A percentile compares a stretch with the other conserved stretches of the same genome.
These are phyloP conservation scores for Bombycilla garrulus DNA, from an alignment of 2,113 vertebrate genomes.

Conservation along the genomic window DNA sequence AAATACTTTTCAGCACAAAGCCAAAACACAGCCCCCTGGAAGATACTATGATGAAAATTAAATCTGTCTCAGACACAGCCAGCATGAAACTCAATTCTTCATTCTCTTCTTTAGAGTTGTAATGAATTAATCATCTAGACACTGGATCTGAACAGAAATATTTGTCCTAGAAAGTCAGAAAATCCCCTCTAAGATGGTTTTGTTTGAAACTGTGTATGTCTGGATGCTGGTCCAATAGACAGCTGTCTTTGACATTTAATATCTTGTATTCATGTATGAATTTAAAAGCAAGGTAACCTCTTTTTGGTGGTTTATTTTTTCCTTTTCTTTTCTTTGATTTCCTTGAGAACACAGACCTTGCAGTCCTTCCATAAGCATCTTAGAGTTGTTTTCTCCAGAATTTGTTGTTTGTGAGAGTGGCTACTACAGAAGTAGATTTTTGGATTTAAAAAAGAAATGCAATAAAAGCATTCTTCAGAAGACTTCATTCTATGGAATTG, in stretches of 20 bases:
- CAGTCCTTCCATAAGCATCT: neutral
- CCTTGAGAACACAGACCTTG: neutral
- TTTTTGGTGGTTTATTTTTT: neutral
- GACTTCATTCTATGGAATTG: neutral
- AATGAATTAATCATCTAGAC: neutral
- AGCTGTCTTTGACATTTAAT: neutral
- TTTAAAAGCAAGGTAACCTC: neutral
- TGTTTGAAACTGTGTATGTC: neutral
- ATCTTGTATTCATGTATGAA: neutral
- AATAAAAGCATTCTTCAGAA: conserved; percentile 18
- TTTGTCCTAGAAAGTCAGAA: neutral
- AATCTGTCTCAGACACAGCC: neutral
- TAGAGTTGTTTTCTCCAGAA: neutral
- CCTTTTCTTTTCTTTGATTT: neutral
- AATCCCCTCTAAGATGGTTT: neutral
- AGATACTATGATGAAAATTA: neutral
- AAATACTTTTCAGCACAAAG: neutral
- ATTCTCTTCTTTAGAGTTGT: neutral
- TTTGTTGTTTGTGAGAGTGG: conserved; percentile 22
- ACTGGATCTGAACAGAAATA: neutral
- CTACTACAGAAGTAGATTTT: conserved; percentile 23
- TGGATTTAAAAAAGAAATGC: neutral
- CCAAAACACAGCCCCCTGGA: neutral
- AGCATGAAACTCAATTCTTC: neutral
- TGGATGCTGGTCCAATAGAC: neutral